Percentiles rank a stretch among this genome's conserved stretches.
These are phyloP conservation scores for Stenurella melanura DNA, from an alignment of 2,888 invertebrate genomes.

Conservation along the genomic window DNA sequence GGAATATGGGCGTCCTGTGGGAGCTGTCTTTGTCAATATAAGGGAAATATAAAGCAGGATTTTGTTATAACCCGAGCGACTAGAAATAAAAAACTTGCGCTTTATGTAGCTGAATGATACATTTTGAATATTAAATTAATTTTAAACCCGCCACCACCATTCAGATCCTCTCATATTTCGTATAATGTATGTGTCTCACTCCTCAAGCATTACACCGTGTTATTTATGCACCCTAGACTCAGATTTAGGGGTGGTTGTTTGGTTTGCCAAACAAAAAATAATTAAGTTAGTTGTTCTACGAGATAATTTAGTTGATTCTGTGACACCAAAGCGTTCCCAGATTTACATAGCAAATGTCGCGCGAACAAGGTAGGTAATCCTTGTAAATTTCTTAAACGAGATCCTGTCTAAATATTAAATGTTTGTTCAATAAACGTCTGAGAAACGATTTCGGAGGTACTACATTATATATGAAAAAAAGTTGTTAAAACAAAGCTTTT, in stretches of 20 bases:
- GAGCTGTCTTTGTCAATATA: slow-evolving; percentile 9
- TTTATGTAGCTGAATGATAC: slow-evolving; percentile 7
- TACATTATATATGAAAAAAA: too few relatives aligned
- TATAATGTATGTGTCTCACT: slow-evolving; percentile 8
- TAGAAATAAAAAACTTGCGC: slow-evolving; percentile 6
- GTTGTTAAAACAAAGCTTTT: too few relatives aligned
- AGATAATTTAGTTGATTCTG: not conserved
- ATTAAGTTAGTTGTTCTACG: slow-evolving; percentile 12
- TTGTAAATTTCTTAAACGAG: not conserved
- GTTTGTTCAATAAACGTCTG: too few relatives aligned
- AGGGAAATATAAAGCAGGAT: slow-evolving; percentile 8
- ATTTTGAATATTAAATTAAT: slow-evolving; percentile 27
- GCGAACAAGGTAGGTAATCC: not conserved
- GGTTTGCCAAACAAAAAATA: slow-evolving; percentile 23
- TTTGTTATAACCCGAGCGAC: slow-evolving; percentile 4
- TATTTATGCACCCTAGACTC: slow-evolving; percentile 22
- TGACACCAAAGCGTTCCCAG: not conserved
- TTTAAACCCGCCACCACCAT: not conserved
- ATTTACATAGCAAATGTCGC: not conserved
- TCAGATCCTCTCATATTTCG: not conserved
- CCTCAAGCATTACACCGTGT: slow-evolving; percentile 9
- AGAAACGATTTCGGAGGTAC: too few relatives aligned
- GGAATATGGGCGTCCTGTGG: slow-evolving; percentile 2
- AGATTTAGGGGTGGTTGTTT: slow-evolving; percentile 11
- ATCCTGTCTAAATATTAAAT: too few relatives aligned